Percentiles rank a stretch among this genome's conserved stretches.
phyloP scores from a whole-genome alignment of 2,113 vertebrate genomes.

The Pseudorhombus dupliciocellatus region DNA sequence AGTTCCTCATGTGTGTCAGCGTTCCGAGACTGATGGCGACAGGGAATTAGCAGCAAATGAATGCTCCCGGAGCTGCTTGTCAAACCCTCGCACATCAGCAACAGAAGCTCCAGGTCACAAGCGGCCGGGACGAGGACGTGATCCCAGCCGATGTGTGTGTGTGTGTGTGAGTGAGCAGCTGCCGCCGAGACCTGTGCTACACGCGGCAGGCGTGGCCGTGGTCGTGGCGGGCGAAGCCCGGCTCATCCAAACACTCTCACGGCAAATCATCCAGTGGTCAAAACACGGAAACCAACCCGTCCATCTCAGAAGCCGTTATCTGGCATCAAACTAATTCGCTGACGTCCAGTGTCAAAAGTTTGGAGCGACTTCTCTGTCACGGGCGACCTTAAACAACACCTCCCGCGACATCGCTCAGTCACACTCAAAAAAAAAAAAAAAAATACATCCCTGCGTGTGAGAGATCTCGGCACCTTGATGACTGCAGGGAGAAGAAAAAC shows the following conservation, averaged over 20 bases:
- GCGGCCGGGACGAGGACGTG: slow-evolving; percentile 58
- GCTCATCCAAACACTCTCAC: slow-evolving; percentile 6
- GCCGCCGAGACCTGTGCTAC: slow-evolving; percentile 2
- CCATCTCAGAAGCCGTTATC: not conserved
- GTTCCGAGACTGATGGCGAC: slow-evolving; percentile 54
- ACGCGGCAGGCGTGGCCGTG: not conserved
- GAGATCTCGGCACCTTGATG: slow-evolving; percentile 21
- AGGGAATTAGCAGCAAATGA: slow-evolving; percentile 71
- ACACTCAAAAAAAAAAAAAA: slow-evolving; percentile 31
- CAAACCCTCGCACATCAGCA: slow-evolving; percentile 61
- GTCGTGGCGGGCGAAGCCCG: not conserved
- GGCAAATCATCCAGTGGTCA: not conserved
- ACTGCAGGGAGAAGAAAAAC: slow-evolving; percentile 33
- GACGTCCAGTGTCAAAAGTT: not conserved
- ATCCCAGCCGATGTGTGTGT: slow-evolving; percentile 54
- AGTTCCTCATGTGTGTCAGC: slow-evolving; percentile 36
- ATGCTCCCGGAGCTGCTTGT: slow-evolving; percentile 63
- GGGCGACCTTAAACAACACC: slow-evolving; percentile 11
- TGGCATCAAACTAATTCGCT: slow-evolving; percentile 1
- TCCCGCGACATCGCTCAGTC: slow-evolving; percentile 27
- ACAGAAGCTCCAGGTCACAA: slow-evolving; percentile 60
- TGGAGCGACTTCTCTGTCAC: not conserved
- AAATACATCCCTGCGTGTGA: slow-evolving; percentile 23
- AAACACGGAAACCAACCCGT: not conserved
- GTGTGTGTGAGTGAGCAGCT: slow-evolving; percentile 36